These are phyloP conservation scores for Agapornis canus DNA, from an alignment of 2,797 vertebrate species.

Conservation along the genomic window DNA sequence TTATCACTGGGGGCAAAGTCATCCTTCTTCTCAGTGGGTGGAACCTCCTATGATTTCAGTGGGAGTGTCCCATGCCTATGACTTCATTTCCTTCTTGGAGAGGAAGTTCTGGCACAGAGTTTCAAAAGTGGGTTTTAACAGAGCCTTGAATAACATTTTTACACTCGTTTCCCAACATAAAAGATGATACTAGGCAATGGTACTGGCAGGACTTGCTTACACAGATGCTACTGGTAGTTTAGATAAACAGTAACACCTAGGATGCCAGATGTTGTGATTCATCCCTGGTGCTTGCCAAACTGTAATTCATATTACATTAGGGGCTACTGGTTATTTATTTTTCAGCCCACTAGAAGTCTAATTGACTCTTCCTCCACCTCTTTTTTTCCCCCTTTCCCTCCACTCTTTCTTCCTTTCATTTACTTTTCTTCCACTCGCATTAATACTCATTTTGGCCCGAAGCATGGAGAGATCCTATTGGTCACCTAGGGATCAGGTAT, in stretches of 20 bases:
- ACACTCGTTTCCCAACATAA: background rate
- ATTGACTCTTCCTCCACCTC: background rate
- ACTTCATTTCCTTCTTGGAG: background rate
- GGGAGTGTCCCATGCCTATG: background rate
- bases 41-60: background rate
- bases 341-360: constrained; percentile 49
- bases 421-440: background rate
- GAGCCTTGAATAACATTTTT: background rate
- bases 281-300: constrained; percentile 52
- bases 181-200: background rate
- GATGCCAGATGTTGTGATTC: constrained; percentile 71
- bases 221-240: constrained; percentile 63
- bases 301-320: constrained; percentile 52
- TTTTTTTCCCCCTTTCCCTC: background rate
- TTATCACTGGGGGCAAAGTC: background rate
- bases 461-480: background rate
- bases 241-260: constrained; percentile 54
- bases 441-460: constrained; percentile 22
- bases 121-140: background rate
- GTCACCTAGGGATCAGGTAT: constrained; percentile 32
- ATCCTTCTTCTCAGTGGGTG: background rate
- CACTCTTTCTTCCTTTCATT: background rate
- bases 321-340: constrained; percentile 46
- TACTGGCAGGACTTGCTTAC: constrained; percentile 30
- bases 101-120: background rate